Conservation (phyloP, 2,888 invertebrate species). For the Melikaiella ostensackeni region DNA sequence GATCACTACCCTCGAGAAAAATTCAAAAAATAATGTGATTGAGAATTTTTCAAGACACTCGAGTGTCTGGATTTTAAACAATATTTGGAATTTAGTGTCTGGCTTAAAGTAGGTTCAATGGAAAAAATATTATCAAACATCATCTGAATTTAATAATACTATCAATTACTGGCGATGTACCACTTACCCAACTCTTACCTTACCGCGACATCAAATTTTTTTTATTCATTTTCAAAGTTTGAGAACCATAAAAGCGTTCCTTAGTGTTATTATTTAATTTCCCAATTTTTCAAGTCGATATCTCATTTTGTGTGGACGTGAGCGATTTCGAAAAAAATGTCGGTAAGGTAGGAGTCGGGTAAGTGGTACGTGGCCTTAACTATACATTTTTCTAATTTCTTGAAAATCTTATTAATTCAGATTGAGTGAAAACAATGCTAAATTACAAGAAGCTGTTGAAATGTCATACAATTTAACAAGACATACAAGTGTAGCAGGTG, state of each 20-base stretch:
- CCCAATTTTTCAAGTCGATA: too few relatives aligned
- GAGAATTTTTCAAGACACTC: slow-evolving; percentile 78
- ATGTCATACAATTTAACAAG: slow-evolving; percentile 81
- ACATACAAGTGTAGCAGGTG: slow-evolving; percentile 82
- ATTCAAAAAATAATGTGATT: slow-evolving; percentile 73
- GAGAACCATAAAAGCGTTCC: too few relatives aligned
- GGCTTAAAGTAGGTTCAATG: slow-evolving; percentile 78
- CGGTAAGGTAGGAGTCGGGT: too few relatives aligned
- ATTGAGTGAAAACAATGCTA: slow-evolving; percentile 78
- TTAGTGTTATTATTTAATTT: too few relatives aligned
- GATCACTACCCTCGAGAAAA: slow-evolving; percentile 77
- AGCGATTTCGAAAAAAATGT: too few relatives aligned
- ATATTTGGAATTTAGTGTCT: slow-evolving; percentile 84
- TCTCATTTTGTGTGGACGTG: too few relatives aligned
- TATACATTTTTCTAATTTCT: not conserved
- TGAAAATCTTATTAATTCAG: not conserved
- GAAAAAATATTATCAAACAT: not conserved
- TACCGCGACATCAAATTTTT: too few relatives aligned
- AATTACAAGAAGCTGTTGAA: slow-evolving; percentile 80
- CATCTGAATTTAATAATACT: not conserved
- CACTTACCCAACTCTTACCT: too few relatives aligned
- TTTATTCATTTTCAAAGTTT: too few relatives aligned
- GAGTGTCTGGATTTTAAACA: slow-evolving; percentile 80
- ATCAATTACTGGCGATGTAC: not conserved
- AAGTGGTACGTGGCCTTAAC: not conserved